phyloP scores from a whole-genome alignment of 2,113 vertebrate species.

The Trogon melanurus region DNA sequence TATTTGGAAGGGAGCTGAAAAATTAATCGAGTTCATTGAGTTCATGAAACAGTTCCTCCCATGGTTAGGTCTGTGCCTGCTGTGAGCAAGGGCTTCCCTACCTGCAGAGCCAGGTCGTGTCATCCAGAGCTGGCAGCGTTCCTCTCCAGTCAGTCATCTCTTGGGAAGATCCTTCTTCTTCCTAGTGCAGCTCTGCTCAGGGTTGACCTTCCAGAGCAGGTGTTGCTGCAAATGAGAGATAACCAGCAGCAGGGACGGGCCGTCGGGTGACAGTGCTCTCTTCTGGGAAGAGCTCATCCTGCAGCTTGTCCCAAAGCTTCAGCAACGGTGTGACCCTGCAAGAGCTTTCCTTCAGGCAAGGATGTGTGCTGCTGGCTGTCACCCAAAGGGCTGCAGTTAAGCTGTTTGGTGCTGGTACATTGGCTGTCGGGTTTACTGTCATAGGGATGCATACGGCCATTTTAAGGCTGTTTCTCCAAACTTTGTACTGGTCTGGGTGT shows the following conservation, averaged over 20 bases:
- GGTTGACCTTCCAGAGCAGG: not conserved
- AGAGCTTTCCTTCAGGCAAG: not conserved
- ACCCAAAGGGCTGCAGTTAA: not conserved
- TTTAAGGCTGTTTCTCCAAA: not conserved
- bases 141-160: not conserved
- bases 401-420: not conserved
- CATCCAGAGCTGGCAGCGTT: not conserved
- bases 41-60: not conserved
- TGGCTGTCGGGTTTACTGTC: not conserved
- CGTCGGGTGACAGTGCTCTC: not conserved
- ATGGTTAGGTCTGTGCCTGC: not conserved
- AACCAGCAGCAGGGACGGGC: not conserved
- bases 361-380: not conserved
- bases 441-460: not conserved
- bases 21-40: not conserved
- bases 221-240: not conserved
- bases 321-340: fast-evolving
- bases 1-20: not conserved
- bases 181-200: not conserved
- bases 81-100: not conserved
- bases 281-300: not conserved
- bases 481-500: not conserved
- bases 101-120: not conserved
- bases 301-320: not conserved
- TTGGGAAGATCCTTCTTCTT: fast-evolving